These are phyloP conservation scores for Megaptera novaeangliae DNA, from an alignment of 2,113 vertebrate species.

Conservation along the genomic window DNA sequence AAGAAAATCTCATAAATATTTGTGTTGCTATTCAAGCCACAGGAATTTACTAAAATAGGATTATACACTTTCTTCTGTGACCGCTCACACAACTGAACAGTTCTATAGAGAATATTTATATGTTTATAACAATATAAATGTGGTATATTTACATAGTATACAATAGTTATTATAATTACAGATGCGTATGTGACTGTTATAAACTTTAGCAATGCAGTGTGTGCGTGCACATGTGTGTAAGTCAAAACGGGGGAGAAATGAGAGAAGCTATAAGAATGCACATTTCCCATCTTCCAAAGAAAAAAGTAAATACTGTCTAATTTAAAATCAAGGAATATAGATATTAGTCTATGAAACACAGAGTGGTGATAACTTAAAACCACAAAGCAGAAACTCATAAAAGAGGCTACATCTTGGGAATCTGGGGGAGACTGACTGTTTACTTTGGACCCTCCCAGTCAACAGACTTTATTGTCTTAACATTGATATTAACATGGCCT, in stretches of 20 bases:
- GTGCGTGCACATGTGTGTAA: rapidly evolving
- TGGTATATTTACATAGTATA: not conserved
- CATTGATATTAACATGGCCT: not conserved
- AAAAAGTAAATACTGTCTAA: not conserved
- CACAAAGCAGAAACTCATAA: not conserved
- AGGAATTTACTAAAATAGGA: not conserved
- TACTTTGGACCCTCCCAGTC: not conserved
- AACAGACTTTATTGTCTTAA: not conserved
- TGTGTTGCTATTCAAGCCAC: not conserved
- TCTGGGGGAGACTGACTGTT: not conserved
- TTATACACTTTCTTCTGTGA: not conserved
- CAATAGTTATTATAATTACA: not conserved
- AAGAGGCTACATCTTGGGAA: not conserved
- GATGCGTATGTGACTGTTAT: too few relatives aligned
- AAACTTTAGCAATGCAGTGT: too few relatives aligned
- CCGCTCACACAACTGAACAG: not conserved
- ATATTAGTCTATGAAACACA: not conserved
- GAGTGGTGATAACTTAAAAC: not conserved
- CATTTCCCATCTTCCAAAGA: not conserved
- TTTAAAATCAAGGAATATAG: not conserved
- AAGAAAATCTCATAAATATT: not conserved
- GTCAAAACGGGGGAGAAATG: not conserved
- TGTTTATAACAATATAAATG: not conserved
- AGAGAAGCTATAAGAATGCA: not conserved
- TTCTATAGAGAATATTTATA: not conserved